Conservation (phyloP, 1,140 invertebrate species). For the Cardiocondyla obscurior region DNA sequence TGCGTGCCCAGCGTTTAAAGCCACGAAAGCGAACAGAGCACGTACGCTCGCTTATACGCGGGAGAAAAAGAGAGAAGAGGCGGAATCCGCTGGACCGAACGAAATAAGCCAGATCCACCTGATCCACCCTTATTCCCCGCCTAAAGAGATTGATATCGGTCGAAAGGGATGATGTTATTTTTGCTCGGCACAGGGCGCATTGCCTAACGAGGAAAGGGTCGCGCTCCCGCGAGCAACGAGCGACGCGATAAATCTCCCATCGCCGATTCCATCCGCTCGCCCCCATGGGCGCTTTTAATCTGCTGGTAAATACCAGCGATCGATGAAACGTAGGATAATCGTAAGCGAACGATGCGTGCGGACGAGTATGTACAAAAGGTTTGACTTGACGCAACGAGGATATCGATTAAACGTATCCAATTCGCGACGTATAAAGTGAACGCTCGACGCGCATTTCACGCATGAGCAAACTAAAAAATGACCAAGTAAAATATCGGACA, state of each 20-base stretch:
- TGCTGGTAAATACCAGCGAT: slow-evolving; percentile 9
- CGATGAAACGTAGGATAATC: slow-evolving; percentile 27
- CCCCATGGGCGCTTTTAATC: slow-evolving; percentile 28
- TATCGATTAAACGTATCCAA: slow-evolving; percentile 26
- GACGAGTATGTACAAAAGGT: slow-evolving; percentile 13
- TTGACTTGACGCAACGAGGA: background rate
- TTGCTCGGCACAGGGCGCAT: slow-evolving; percentile 3
- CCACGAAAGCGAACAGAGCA: slow-evolving; percentile 32
- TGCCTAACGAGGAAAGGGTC: slow-evolving; percentile 39
- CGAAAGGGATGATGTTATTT: slow-evolving; percentile 51
- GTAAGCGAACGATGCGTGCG: slow-evolving; percentile 13
- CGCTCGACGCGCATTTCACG: background rate
- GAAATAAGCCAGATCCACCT: slow-evolving; percentile 60
- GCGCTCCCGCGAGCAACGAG: background rate
- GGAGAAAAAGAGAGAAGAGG: background rate
- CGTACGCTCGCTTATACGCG: slow-evolving; percentile 3
- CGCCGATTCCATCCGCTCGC: background rate
- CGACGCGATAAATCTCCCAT: slow-evolving; percentile 58
- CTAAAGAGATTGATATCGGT: slow-evolving; percentile 59
- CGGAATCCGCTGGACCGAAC: slow-evolving; percentile 25
- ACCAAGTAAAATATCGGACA: background rate
- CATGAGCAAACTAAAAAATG: background rate
- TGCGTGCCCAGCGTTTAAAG: slow-evolving; percentile 30
- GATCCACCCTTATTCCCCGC: slow-evolving; percentile 59
- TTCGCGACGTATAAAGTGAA: slow-evolving; percentile 5